Percentiles rank a stretch among this genome's conserved stretches.
phyloP scores from a whole-genome alignment of 2,888 invertebrate genomes.

The Acrobasis repandana region DNA sequence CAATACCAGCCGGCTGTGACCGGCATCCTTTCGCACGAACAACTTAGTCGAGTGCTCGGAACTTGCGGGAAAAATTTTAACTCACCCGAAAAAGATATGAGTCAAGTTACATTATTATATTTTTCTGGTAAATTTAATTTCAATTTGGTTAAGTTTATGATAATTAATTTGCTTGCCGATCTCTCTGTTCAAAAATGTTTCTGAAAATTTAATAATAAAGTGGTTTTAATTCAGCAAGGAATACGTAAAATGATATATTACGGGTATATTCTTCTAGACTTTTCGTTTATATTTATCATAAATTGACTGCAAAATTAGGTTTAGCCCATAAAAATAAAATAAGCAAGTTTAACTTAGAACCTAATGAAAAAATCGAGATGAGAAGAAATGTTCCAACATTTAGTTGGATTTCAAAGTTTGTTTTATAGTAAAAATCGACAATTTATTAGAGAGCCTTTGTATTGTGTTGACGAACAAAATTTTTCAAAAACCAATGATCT shows the following conservation, averaged over 20 bases:
- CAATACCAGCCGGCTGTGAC: slow-evolving; percentile 37
- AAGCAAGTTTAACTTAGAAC: no score
- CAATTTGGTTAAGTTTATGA: neutral
- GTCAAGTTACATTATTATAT: neutral
- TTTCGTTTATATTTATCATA: no score
- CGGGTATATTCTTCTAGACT: neutral
- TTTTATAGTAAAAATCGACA: no score
- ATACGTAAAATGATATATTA: neutral
- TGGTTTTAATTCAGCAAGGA: neutral
- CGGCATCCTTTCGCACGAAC: slow-evolving; percentile 27
- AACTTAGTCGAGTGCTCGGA: slow-evolving; percentile 21
- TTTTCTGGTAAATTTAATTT: neutral
- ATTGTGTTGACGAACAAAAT: neutral
- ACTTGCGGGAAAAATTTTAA: slow-evolving; percentile 25
- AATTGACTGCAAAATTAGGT: no score
- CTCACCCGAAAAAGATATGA: neutral
- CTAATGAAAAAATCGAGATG: no score
- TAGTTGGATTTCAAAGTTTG: no score
- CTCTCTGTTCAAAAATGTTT: no score
- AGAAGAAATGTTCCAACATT: no score
- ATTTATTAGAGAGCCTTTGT: no score
- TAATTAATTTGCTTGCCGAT: neutral
- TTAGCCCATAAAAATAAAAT: no score
- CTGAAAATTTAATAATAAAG: neutral
- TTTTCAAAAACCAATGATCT: slow-evolving; percentile 5